phyloP scores from a whole-genome alignment of 2,888 invertebrate species.

The Dicyrtomina minuta region DNA sequence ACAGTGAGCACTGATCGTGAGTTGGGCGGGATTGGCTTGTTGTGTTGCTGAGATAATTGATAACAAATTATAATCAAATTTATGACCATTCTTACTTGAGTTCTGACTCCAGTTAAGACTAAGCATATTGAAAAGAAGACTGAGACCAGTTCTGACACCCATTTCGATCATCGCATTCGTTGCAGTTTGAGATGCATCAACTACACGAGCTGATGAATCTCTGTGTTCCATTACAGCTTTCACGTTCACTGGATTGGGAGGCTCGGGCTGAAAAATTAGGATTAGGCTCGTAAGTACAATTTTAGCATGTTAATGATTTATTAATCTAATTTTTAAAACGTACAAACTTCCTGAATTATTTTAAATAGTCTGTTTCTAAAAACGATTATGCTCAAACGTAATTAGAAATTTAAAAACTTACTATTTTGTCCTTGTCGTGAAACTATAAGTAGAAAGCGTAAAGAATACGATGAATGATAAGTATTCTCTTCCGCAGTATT shows the following conservation, averaged over 20 bases:
- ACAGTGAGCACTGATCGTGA: too few species aligned
- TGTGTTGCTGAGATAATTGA: too few species aligned
- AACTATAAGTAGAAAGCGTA: constrained; percentile 62
- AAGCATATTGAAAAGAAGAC: constrained; percentile 63
- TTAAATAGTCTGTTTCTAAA: background rate
- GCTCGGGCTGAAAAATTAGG: constrained; percentile 13
- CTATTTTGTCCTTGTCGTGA: constrained; percentile 56
- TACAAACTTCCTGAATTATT: too few species aligned
- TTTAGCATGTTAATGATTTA: too few species aligned
- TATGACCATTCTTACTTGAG: constrained; percentile 43
- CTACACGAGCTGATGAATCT: constrained; percentile 6
- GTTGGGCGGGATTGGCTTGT: too few species aligned
- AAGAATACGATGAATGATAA: constrained; percentile 63
- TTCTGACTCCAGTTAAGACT: constrained; percentile 64
- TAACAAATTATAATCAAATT: too few species aligned
- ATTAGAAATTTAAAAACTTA: constrained; percentile 2
- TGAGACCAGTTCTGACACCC: constrained; percentile 65
- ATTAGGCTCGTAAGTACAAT: too few species aligned
- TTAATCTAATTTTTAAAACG: background rate
- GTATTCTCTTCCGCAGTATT: constrained; percentile 61
- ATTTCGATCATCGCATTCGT: constrained; percentile 64
- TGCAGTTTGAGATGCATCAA: constrained; percentile 51
- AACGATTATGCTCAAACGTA: background rate
- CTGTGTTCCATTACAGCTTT: constrained; percentile 17
- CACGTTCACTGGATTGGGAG: constrained; percentile 7